Conservation (phyloP, 1,140 invertebrate genomes). For the Rhyzopertha dominica region DNA sequence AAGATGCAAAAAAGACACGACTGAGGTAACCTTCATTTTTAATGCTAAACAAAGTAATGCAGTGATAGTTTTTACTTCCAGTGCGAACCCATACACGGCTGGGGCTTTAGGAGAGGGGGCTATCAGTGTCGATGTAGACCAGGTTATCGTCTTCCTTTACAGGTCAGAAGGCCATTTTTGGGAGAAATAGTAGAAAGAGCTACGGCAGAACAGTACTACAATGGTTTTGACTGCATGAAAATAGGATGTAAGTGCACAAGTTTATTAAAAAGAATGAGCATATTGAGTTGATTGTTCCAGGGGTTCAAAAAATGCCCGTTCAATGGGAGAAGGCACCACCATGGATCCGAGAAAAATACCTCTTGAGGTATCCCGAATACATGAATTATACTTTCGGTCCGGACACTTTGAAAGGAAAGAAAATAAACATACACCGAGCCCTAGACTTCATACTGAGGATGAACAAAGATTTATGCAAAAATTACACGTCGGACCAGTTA, state of each 20-base stretch:
- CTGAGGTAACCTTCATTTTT: constrained; percentile 70
- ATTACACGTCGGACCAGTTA: constrained; percentile 65
- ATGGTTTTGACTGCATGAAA: constrained; percentile 84
- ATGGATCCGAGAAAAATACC: constrained; percentile 64
- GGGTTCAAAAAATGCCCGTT: constrained; percentile 76
- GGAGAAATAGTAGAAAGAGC: constrained; percentile 92
- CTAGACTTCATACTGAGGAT: constrained; percentile 72
- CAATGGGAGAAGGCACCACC: constrained; percentile 67
- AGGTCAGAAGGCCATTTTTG: constrained; percentile 82
- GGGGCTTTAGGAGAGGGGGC: constrained; percentile 90
- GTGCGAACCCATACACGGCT: constrained; percentile 95
- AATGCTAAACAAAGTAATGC: too few relatives aligned
- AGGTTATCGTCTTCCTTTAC: constrained; percentile 79
- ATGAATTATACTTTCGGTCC: constrained; percentile 61
- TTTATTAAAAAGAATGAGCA: constrained; percentile 8
- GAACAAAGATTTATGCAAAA: constrained; percentile 65
- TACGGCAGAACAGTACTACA: constrained; percentile 85
- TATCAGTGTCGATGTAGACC: constrained; percentile 94
- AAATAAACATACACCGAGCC: constrained; percentile 69
- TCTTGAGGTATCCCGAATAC: constrained; percentile 70
- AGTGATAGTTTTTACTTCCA: constrained; percentile 46
- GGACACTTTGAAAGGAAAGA: constrained; percentile 55
- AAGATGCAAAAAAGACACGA: constrained; percentile 87
- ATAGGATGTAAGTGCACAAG: constrained; percentile 86
- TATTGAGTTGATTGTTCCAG: constrained; percentile 46